Base-by-base conservation (phyloP, 2,113 vertebrate genomes). In the Mirza zaza region DNA sequence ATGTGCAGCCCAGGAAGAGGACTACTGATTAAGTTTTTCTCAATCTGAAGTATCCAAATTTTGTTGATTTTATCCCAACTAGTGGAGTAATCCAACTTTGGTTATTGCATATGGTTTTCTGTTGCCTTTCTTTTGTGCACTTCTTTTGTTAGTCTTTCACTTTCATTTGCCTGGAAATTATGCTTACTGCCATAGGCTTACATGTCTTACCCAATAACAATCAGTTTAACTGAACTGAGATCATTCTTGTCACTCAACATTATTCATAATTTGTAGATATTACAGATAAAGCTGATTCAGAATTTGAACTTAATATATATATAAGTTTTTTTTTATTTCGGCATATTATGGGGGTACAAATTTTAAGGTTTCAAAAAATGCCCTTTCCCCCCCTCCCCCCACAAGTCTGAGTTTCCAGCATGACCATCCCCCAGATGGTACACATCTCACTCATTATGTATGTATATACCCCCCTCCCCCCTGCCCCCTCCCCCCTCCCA, bases 111-210 rank as follows among this genome's bases (percentile, higher is more conserved):
- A 48, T 55, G 71, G 32, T 82, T 75, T 50, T 42, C 21, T 48
- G 11, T 67, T 23, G 17, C 10, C 34, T 80, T 80, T 63, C 27
- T 87, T 77, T 57, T 65, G 48, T 55, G 20, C 27, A 4, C 17
- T 88, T 89, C 61, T 76, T 95, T 39, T 45, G 2, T 67, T 84
- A 48, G 27, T 48, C 23, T 84, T 89, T 63, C 36, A 57, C 18
- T 95, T 95, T 73, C 9, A 14, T 85, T 92, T 86, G 27, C 48
- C 65, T 90, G 27, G 79, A 92, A 84, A 80, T 80, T 57, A 75
- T 57, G 48, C 63, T 39, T 57, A 48, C 29, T 92, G 79, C 36
- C 77, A n/a, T n/a, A 55, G 48, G 50, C 21, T 97, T n/a, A 45
- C 48, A n/a, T 86, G 18, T 68, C 73, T 90, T 36, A 70, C 57